phyloP scores from a whole-genome alignment of 2,888 invertebrate species.

The Candidula unifasciata region DNA sequence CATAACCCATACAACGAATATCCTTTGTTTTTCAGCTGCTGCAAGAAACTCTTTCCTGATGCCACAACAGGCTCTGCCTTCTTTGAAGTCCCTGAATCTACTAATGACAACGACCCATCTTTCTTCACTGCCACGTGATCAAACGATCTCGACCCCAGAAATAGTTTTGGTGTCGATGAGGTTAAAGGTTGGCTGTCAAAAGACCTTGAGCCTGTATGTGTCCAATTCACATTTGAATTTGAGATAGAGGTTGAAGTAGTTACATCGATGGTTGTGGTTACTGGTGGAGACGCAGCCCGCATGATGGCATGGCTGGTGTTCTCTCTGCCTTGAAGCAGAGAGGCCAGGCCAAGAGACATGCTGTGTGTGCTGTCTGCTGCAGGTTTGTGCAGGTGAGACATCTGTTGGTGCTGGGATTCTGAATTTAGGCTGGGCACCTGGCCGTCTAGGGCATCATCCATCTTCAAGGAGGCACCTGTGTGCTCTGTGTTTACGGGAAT shows the following conservation, averaged over 20 bases:
- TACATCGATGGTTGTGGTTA: conserved; percentile 16
- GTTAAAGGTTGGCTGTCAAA: conserved; percentile 11
- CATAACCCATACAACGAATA: conserved; percentile 62
- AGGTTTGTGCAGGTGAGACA: neutral
- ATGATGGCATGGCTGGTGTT: conserved; percentile 76
- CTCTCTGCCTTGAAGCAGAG: conserved; percentile 88
- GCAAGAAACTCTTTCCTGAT: conserved; percentile 58
- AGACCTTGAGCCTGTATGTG: conserved; percentile 4
- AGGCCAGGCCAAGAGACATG: conserved; percentile 85
- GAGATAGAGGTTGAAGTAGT: conserved; percentile 41
- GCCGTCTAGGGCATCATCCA: conserved; percentile 25
- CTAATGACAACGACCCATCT: neutral
- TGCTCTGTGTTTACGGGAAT: neutral
- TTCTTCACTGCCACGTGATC: conserved; percentile 25
- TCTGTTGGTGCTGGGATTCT: neutral
- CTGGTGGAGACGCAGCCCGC: conserved; percentile 23
- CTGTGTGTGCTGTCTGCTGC: conserved; percentile 83
- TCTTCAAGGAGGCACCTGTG: neutral
- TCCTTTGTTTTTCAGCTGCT: conserved; percentile 65
- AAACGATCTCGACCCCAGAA: conserved; percentile 35
- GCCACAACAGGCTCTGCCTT: neutral
- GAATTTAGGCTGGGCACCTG: neutral
- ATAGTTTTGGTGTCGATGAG: conserved; percentile 7
- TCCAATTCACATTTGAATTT: conserved; percentile 29
- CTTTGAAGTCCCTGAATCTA: conserved; percentile 9